Evolutionary conservation across 1,140 invertebrate genomes (phyloP), one percentile per base, ranked within the genome.

Genomic region (Drosophila suzukii): DNA sequence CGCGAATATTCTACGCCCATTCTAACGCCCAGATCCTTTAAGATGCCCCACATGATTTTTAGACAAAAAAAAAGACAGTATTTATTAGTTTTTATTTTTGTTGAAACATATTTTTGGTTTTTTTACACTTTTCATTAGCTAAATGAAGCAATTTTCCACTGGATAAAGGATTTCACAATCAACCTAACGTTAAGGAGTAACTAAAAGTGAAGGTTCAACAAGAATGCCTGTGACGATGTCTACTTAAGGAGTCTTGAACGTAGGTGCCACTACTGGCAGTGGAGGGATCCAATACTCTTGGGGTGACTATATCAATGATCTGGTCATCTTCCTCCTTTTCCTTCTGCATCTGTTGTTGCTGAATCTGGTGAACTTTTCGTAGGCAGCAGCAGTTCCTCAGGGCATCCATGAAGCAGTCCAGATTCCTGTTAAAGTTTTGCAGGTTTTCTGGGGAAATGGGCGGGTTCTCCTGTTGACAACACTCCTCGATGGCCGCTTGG

Each of bases 371-470:
- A 6, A 88, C 34, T n/a, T 60, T 81, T 8, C 57, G 61, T 17
- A 60, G 13, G 13, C 59, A 88, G 44, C 78, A 81, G 62, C 88
- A 91, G 10, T 67, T 75, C 12, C 72, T 70, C 11, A 91, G 32
- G 0, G 78, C 49, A 15, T 54, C 54, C 70, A 91, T 66, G 32
- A 91, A 82, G 27, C 57, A 67, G 39, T 85, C 46, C 0, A 84
- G 55, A 49, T 83, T 78, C 41, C 51, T 47, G 39, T 76, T 61
- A 15, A 86, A 91, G 3, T 47, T 70, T 1, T 17, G n/a, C 10
- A 79, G 57, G 13, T 61, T 27, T n/a, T 63, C 24, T 17, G 51
- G 13, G 10, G 68, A 49, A 12, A 54, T 43, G 8, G 13, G 4
- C 7, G 39, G 13, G 11, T 70, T 6, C 2, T 12, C 32, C 30